Base-by-base conservation (phyloP, 1,140 invertebrate species). In the Leptonema lineaticorne region DNA sequence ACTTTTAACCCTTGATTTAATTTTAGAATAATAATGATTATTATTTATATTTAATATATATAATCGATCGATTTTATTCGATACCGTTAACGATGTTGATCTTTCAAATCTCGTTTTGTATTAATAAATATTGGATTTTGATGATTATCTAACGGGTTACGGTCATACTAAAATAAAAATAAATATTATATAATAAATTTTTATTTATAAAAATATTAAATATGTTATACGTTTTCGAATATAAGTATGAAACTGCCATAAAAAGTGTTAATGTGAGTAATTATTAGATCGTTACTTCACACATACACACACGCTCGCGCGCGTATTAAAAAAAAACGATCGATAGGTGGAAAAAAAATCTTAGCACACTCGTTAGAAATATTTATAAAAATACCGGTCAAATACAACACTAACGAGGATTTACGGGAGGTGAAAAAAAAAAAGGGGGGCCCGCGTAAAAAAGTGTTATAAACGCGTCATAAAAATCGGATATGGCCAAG, bases 391-490 rank as follows among this genome's bases (percentile, higher is more conserved):
- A n/a, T n/a, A n/a, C n/a, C n/a, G n/a, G n/a, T n/a, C n/a, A n/a
- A n/a, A n/a, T n/a, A 5, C 29, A 26, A 14, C 41, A 41, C 62
- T 64, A 64, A 64, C 62, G 62, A 64, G 62, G 62, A 63, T 63
- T 48, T 24, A 24, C 11, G n/a, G 18, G 8, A 41, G 16, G 16
- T n/a, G 16, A 64, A 63, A 22, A 48, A 18, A 14, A 62, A 64
- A 64, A 64, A 26, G 62, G 46, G n/a, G 14, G 50, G 50, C 50
- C 62, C n/a, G n/a, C n/a, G n/a, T n/a, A n/a, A 64, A 64, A 64
- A 64, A 64, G 62, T 64, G 62, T 64, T 64, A 64, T 64, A 64
- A 64, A 64, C 62, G 62, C 62, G 62, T 64, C 62, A 64, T 64
- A 64, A 64, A n/a, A 63, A 64, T 28, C 41, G 41, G 62, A 62